These are phyloP conservation scores for Coleophora deauratella DNA, from an alignment of 2,888 invertebrate species.

Conservation along the genomic window DNA sequence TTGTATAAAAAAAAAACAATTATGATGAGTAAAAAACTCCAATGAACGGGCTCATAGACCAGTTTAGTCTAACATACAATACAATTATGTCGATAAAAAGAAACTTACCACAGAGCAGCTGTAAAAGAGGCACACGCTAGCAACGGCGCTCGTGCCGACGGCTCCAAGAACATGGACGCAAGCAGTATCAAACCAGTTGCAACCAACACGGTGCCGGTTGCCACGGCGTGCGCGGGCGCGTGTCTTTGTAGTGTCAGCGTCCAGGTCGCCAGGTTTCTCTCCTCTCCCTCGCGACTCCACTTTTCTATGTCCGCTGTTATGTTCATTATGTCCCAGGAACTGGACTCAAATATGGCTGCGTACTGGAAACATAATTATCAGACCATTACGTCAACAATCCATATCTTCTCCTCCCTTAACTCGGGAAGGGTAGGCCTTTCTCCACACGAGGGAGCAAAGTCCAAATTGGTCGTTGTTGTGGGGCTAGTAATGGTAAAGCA, in stretches of 20 bases:
- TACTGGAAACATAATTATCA: slow-evolving; percentile 19
- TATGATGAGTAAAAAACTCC: too few relatives aligned
- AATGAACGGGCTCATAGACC: too few relatives aligned
- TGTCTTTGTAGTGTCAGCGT: slow-evolving; percentile 32
- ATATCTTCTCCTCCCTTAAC: too few relatives aligned
- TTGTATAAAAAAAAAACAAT: too few relatives aligned
- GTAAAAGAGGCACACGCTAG: slow-evolving; percentile 44
- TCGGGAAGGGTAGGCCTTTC: too few relatives aligned
- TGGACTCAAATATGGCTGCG: slow-evolving; percentile 38
- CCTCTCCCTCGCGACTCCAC: slow-evolving; percentile 20
- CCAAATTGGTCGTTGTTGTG: too few relatives aligned
- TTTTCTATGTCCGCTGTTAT: slow-evolving; percentile 16
- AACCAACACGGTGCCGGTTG: slow-evolving; percentile 28
- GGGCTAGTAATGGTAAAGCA: too few relatives aligned
- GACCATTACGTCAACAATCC: too few relatives aligned
- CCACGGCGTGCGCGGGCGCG: slow-evolving; percentile 38
- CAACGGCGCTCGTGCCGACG: slow-evolving; percentile 36
- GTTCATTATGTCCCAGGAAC: slow-evolving; percentile 43
- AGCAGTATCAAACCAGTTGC: slow-evolving; percentile 31
- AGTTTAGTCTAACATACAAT: too few relatives aligned
- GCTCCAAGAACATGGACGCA: slow-evolving; percentile 37
- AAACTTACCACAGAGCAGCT: slow-evolving; percentile 40
- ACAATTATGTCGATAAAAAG: too few relatives aligned
- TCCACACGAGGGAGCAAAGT: too few relatives aligned
- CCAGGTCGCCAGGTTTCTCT: slow-evolving; percentile 27